Conservation (phyloP, 2,113 vertebrate genomes). For the Crotalus viridis region DNA sequence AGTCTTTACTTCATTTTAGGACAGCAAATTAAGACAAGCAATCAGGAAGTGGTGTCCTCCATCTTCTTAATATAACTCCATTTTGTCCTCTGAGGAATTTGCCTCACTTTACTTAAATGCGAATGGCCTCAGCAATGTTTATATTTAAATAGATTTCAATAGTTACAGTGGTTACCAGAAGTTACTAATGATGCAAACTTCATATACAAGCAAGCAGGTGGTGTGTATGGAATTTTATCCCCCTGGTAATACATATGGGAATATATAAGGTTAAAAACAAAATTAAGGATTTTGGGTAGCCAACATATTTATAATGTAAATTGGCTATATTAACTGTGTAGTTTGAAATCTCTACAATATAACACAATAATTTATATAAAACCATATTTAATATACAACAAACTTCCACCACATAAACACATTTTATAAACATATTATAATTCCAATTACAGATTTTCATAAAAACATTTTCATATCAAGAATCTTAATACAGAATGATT, state of each 20-base stretch:
- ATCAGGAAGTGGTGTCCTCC: neutral
- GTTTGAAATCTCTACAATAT: constrained; percentile 25
- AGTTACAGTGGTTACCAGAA: neutral
- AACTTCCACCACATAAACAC: constrained; percentile 79
- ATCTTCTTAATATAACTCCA: neutral
- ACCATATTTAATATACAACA: constrained; percentile 79
- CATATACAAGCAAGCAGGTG: neutral
- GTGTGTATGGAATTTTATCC: neutral
- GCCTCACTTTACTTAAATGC: neutral
- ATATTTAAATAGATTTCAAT: neutral
- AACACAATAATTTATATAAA: constrained; percentile 75
- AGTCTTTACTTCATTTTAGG: neutral
- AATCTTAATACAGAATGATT: constrained; percentile 77
- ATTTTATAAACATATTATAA: constrained; percentile 72
- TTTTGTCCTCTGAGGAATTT: neutral
- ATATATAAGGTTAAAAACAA: neutral
- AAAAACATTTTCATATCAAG: constrained; percentile 77
- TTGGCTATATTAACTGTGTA: constrained; percentile 6
- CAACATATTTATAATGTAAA: neutral
- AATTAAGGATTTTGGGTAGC: neutral
- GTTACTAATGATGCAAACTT: neutral
- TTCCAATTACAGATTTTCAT: constrained; percentile 76
- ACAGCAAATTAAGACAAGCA: neutral
- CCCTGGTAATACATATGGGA: neutral
- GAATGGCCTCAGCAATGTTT: neutral